A percentile compares a stretch with the other conserved stretches of the same genome.
Evolutionary conservation across 1,140 invertebrate genomes (phyloP).

Genomic region (Pachypeltis micranthus): DNA sequence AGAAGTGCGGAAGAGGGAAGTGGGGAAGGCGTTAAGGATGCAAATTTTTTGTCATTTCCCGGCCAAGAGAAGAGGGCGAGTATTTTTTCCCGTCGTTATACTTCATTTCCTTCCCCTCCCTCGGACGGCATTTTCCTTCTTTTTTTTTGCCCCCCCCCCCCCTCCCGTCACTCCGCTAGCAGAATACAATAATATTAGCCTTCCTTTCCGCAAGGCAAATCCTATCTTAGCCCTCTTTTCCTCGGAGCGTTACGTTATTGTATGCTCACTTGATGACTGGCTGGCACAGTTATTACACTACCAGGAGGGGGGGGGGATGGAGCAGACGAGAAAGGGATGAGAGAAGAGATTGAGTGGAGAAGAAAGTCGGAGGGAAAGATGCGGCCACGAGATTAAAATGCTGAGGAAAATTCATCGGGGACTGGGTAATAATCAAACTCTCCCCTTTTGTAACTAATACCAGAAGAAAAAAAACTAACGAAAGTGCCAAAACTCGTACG

Average conservation of each 20-base stretch:
- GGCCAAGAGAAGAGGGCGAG: not conserved
- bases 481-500: too few relatives aligned
- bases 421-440: not conserved
- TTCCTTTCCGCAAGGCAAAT: not conserved
- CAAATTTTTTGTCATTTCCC: constrained; percentile 22
- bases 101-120: constrained; percentile 19
- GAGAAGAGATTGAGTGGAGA: constrained; percentile 1
- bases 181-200: not conserved
- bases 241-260: constrained; percentile 11
- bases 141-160: not conserved
- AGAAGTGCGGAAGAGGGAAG: too few relatives aligned
- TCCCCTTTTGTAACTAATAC: too few relatives aligned
- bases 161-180: not conserved
- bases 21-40: constrained; percentile 22
- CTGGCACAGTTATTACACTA: constrained; percentile 12
- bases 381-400: not conserved
- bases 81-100: constrained; percentile 19
- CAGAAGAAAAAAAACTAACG: too few relatives aligned
- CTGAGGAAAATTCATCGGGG: not conserved
- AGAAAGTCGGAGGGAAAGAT: constrained; percentile 13
- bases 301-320: constrained; percentile 8
- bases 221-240: not conserved
- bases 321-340: constrained; percentile 13
- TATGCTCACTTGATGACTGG: constrained; percentile 13
- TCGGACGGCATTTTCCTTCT: not conserved